Conservation (phyloP, 2,888 invertebrate species). For the Drosophila rellima region DNA sequence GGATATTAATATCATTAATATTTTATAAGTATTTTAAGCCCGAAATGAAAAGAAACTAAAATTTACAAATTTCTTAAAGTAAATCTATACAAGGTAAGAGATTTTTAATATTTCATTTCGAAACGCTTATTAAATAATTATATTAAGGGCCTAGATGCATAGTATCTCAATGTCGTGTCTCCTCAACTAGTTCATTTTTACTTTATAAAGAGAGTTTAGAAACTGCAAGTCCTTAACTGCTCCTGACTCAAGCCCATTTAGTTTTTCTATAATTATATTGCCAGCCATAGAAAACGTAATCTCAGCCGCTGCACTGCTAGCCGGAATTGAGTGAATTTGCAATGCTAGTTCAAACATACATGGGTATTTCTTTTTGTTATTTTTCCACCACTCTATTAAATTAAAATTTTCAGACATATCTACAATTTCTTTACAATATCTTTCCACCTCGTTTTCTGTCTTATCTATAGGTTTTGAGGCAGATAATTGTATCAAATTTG, state of each 20-base stretch:
- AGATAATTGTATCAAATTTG: not conserved
- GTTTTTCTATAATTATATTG: not conserved
- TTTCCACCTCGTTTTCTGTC: not conserved
- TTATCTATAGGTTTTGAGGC: not conserved
- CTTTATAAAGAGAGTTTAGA: not conserved
- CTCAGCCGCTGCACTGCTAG: slow-evolving; percentile 1
- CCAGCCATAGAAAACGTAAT: not conserved
- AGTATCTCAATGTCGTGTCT: not conserved
- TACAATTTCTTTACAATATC: not conserved
- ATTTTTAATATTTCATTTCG: too few relatives aligned
- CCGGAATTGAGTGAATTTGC: not conserved
- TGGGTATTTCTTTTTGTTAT: not conserved
- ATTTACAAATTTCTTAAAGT: too few relatives aligned
- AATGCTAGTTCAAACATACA: not conserved
- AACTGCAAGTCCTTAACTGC: not conserved
- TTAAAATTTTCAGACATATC: not conserved
- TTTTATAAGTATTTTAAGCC: too few relatives aligned
- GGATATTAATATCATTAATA: too few relatives aligned
- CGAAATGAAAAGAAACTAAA: too few relatives aligned
- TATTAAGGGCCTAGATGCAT: not conserved
- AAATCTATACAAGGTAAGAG: too few relatives aligned
- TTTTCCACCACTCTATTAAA: slow-evolving; percentile 1
- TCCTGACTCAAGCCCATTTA: not conserved
- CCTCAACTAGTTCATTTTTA: not conserved
- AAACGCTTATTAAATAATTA: too few relatives aligned